phyloP scores from a whole-genome alignment of 2,113 vertebrate genomes.

The Ictalurus furcatus region DNA sequence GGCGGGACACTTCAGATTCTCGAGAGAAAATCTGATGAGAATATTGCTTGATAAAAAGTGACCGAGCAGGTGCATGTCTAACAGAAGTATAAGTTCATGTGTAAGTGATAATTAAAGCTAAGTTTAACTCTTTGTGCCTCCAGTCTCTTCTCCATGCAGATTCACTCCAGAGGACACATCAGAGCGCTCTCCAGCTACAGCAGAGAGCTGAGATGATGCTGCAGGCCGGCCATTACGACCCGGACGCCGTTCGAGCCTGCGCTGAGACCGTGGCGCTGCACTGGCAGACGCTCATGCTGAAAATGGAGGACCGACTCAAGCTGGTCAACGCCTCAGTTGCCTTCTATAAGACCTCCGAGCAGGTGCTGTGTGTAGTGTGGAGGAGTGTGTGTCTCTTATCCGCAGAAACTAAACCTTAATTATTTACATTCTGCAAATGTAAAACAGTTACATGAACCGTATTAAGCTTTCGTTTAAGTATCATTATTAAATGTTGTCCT shows the following conservation, averaged over 20 bases:
- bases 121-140: background rate
- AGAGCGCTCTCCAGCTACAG: slow-evolving; percentile 97
- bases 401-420: background rate
- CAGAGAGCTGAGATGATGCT: slow-evolving; percentile 94
- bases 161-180: slow-evolving; percentile 98
- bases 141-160: slow-evolving; percentile 97
- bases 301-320: slow-evolving; percentile 96
- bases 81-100: background rate
- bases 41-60: background rate
- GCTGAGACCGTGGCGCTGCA: slow-evolving; percentile 96
- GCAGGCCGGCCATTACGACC: slow-evolving; percentile 93
- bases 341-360: slow-evolving; percentile 97
- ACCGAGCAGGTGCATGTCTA: background rate
- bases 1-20: too few species aligned
- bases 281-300: slow-evolving; percentile 98
- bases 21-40: too few species aligned
- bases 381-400: background rate
- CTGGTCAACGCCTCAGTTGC: slow-evolving; percentile 96
- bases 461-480: background rate
- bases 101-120: background rate
- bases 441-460: background rate
- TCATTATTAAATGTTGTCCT: background rate
- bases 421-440: background rate
- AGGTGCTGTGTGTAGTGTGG: slow-evolving; percentile 74
- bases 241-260: slow-evolving; percentile 90